phyloP scores from a whole-genome alignment of 1,140 invertebrate genomes.

The Drosophila setifemur region DNA sequence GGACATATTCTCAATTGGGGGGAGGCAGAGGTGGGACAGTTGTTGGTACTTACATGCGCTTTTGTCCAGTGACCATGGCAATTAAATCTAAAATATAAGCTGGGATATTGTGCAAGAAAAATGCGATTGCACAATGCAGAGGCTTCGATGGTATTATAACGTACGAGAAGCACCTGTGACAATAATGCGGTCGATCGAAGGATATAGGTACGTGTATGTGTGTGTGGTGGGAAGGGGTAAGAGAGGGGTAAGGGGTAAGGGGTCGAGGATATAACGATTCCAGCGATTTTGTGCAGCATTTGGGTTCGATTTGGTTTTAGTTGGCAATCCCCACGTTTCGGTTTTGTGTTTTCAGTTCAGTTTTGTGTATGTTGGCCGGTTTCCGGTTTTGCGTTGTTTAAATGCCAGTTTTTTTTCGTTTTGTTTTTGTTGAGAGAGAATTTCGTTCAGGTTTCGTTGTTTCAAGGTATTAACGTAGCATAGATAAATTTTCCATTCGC shows the following conservation, averaged over 20 bases:
- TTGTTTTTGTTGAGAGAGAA: slow-evolving; percentile 17
- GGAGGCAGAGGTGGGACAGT: background rate
- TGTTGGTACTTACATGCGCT: slow-evolving; percentile 84
- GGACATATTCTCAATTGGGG: slow-evolving; percentile 39
- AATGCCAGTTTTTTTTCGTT: slow-evolving; percentile 17
- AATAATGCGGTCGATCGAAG: slow-evolving; percentile 72
- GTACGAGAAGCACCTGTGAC: slow-evolving; percentile 82
- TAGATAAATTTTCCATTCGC: slow-evolving; percentile 66
- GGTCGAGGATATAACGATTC: slow-evolving; percentile 23
- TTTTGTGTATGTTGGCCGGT: slow-evolving; percentile 8
- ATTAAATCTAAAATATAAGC: slow-evolving; percentile 85
- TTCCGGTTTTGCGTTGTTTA: slow-evolving; percentile 29
- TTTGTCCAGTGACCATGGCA: slow-evolving; percentile 84
- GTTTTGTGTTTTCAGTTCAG: slow-evolving; percentile 37
- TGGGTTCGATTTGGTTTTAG: slow-evolving; percentile 54
- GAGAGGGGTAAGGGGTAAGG: no score
- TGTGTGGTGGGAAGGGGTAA: background rate
- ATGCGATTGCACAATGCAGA: slow-evolving; percentile 80
- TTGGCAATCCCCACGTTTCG: slow-evolving; percentile 25
- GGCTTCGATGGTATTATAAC: slow-evolving; percentile 82
- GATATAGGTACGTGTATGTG: background rate
- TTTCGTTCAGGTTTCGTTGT: slow-evolving; percentile 62
- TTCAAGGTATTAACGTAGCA: slow-evolving; percentile 67
- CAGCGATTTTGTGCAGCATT: slow-evolving; percentile 45
- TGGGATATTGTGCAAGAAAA: slow-evolving; percentile 85